phyloP scores from a whole-genome alignment of 1,140 invertebrate genomes.

The Cryptotermes secundus region DNA sequence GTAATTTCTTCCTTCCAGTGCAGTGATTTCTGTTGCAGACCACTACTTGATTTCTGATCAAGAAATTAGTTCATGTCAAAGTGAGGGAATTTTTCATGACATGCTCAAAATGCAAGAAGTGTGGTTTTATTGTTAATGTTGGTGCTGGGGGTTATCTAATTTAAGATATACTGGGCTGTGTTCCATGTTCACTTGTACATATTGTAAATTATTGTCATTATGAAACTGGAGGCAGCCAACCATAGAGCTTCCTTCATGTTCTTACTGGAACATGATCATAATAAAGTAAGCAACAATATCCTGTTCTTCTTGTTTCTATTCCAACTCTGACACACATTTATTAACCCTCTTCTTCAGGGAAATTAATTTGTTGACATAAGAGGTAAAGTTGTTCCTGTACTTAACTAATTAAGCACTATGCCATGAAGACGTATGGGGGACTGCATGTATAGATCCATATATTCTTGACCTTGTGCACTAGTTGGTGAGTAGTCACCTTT shows the following conservation, averaged over 20 bases:
- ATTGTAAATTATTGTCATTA: constrained; percentile 11
- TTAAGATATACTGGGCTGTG: background rate
- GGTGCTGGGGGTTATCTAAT: background rate
- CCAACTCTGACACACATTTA: background rate
- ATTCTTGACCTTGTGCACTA: too few relatives aligned
- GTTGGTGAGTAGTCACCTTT: too few relatives aligned
- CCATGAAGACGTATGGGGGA: too few relatives aligned
- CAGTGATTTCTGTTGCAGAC: too few relatives aligned
- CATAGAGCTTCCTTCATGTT: too few relatives aligned
- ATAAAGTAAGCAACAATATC: background rate
- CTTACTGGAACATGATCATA: background rate
- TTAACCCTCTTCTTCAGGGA: background rate
- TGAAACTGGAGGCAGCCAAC: background rate
- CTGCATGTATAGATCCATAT: too few relatives aligned
- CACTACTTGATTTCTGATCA: too few relatives aligned
- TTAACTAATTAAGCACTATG: too few relatives aligned
- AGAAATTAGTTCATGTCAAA: too few relatives aligned
- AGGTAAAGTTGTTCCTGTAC: too few relatives aligned
- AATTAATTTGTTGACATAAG: too few relatives aligned
- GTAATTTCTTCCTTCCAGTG: too few relatives aligned
- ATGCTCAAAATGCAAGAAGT: background rate
- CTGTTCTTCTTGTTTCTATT: background rate
- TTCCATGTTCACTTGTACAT: background rate
- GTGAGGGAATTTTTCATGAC: background rate
- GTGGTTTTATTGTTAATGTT: background rate